Evolutionary conservation across 1,140 invertebrate species (phyloP), one percentile per base, ranked within the genome.

Genomic region (Scaptodrosophila lebanonensis): DNA sequence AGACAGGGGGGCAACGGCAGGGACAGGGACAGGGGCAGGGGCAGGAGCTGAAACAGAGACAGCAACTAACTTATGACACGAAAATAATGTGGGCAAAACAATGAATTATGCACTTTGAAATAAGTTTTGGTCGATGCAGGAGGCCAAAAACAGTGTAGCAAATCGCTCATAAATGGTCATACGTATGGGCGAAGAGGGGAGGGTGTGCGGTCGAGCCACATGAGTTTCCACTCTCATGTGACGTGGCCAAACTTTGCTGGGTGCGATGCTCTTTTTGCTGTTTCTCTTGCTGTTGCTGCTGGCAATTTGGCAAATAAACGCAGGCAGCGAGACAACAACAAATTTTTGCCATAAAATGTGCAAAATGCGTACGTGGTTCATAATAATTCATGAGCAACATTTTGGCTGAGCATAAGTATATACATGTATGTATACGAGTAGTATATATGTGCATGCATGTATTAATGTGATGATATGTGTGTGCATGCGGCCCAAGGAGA

Each of bases 311-410:
- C 67, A 79, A 79, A 79, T 69, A 77, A 60, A 61, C 61, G 72
- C 72, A 48, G 52, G 53, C 43, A 64, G 22, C 22, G 52, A 64
- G 65, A 68, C 60, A 79, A 56, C 73, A 79, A 72, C 72, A 67
- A 71, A 76, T 69, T 76, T 76, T 58, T 70, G 66, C 72, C 72
- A 73, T 82, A 75, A 75, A 82, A 82, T 75, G 76, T 68, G 68
- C 69, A 75, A 70, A 79, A 75, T 67, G 76, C 75, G 76, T 82
- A 57, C 69, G 61, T 75, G 61, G 65, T 76, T 82, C 69, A 82
- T 82, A 82, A 82, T 82, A 82, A 82, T 82, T 82, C 75, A 82
- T 82, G 83, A 82, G 75, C 75, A 70, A 82, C 76, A 82, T 75
- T 83, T 53, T 66, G 73, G 56, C 20, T 38, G 73, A 69, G 68